These are phyloP conservation scores for Anthopleura sola DNA, from an alignment of 64 coral and sea anemone species.

Conservation along the genomic window DNA sequence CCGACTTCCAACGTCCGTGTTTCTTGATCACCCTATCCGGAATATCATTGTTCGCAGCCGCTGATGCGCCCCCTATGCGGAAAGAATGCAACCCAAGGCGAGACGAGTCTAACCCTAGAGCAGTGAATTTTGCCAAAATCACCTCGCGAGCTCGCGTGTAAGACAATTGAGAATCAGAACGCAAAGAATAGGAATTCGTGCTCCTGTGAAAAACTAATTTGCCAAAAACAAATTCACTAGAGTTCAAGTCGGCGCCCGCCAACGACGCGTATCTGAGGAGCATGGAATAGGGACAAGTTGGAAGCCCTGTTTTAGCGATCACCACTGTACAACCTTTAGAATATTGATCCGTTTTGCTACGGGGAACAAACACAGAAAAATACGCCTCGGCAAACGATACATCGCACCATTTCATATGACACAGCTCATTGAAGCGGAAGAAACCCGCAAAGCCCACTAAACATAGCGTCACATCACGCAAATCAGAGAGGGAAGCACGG, in stretches of 20 bases:
- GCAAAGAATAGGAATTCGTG: conserved; percentile 9
- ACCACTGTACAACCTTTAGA: conserved; percentile 26
- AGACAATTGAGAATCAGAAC: conserved; percentile 23
- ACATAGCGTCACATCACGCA: conserved; percentile 33
- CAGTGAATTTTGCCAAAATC: not conserved
- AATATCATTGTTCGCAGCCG: conserved; percentile 17
- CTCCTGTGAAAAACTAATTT: not conserved
- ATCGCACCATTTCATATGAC: conserved; percentile 20
- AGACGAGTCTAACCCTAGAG: conserved; percentile 20
- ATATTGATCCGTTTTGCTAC: conserved; percentile 46
- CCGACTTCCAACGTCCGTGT: conserved; percentile 1
- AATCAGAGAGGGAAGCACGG: conserved; percentile 40
- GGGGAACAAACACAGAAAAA: conserved; percentile 25
- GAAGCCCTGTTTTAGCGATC: conserved; percentile 21
- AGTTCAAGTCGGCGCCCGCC: not conserved
- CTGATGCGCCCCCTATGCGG: not conserved
- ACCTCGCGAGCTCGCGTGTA: conserved; percentile 22
- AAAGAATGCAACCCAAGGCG: conserved; percentile 23
- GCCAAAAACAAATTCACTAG: conserved; percentile 26
- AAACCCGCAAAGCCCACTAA: conserved; percentile 43
- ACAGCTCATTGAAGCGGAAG: conserved; percentile 45
- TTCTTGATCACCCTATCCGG: not conserved
- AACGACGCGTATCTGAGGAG: conserved; percentile 31
- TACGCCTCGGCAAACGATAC: not conserved
- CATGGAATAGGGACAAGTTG: conserved; percentile 42